phyloP scores from a whole-genome alignment of 2,797 vertebrate species.

The Poecilia picta region DNA sequence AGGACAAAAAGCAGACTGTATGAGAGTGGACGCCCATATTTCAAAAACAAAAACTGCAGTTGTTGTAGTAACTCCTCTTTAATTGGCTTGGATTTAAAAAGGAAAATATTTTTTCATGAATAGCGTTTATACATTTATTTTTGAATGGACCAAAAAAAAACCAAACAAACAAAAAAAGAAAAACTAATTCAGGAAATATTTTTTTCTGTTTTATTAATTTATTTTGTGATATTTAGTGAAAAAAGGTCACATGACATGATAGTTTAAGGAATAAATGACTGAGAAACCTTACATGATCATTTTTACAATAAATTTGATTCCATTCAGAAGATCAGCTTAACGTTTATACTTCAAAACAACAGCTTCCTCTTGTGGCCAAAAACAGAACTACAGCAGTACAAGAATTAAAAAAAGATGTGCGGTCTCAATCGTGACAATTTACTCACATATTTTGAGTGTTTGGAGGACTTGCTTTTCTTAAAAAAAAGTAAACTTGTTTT shows the following conservation, averaged over 20 bases:
- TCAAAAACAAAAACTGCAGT: background rate
- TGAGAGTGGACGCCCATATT: background rate
- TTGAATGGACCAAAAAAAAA: too few relatives aligned
- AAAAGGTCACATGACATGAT: background rate
- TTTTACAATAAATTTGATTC: background rate
- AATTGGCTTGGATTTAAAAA: background rate
- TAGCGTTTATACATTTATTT: background rate
- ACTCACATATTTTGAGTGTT: background rate
- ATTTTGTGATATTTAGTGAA: background rate
- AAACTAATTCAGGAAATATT: background rate
- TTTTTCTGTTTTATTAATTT: background rate
- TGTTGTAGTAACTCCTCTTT: background rate
- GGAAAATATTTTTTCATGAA: background rate
- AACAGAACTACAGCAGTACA: constrained; percentile 23
- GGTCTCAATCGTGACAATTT: constrained; percentile 14
- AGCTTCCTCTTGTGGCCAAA: constrained; percentile 58
- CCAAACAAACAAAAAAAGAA: too few relatives aligned
- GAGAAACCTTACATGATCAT: background rate
- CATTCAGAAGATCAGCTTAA: background rate
- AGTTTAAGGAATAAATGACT: background rate
- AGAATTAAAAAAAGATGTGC: constrained; percentile 11
- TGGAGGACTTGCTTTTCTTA: background rate
- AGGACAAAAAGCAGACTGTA: constrained; percentile 20
- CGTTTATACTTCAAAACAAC: constrained; percentile 29
- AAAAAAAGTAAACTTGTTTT: background rate